A percentile compares a stretch with the other conserved stretches of the same genome.
These are phyloP conservation scores for Stenolophus ochropezus DNA, from an alignment of 2,888 invertebrate genomes.

Conservation along the genomic window DNA sequence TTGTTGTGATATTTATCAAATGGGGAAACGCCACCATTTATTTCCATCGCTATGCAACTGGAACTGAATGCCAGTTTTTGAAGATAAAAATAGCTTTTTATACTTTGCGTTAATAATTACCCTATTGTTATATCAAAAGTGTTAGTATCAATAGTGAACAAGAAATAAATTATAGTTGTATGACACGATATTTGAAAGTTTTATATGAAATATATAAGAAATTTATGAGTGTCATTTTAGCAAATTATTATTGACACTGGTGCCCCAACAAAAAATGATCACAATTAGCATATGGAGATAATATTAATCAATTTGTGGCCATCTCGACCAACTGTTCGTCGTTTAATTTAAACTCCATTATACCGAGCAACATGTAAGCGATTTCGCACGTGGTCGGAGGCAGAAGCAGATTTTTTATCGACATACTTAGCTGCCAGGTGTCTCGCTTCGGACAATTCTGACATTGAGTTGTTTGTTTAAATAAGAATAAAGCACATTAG, in stretches of 20 bases:
- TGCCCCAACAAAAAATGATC: neutral
- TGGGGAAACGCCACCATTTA: neutral
- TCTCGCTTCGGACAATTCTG: neutral
- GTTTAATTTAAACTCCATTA: conserved; percentile 32
- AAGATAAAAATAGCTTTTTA: no score
- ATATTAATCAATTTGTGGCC: neutral
- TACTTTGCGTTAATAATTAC: no score
- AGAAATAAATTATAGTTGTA: no score
- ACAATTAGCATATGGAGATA: neutral
- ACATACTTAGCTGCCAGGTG: conserved; percentile 15
- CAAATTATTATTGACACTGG: neutral
- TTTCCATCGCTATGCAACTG: no score
- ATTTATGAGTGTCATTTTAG: neutral
- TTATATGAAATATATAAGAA: no score
- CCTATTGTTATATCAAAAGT: no score
- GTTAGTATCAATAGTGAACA: no score
- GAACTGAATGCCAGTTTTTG: no score
- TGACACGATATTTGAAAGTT: no score
- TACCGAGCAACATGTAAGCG: conserved; percentile 22
- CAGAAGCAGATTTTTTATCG: conserved; percentile 10
- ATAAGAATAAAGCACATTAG: conserved; percentile 30
- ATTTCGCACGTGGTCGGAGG: conserved; percentile 34
- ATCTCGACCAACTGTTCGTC: neutral
- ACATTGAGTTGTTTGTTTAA: conserved; percentile 28
- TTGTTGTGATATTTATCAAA: neutral